Conservation (phyloP, 1,140 invertebrate species). For the Neuroterus valhalla region DNA sequence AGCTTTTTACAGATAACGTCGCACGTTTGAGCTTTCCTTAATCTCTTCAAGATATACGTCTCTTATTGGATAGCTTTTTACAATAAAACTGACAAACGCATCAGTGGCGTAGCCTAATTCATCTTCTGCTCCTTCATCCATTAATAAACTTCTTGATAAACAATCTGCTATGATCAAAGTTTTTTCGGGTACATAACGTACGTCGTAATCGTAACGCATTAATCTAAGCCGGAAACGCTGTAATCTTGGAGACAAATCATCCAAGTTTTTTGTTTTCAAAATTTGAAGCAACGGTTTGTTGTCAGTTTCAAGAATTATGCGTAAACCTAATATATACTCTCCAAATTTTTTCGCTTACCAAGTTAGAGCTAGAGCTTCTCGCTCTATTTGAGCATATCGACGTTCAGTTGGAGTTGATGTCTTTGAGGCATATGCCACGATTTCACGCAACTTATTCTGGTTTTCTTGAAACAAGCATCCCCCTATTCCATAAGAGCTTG, state of each 20-base stretch:
- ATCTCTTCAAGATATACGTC: conserved; percentile 45
- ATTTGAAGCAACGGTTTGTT: conserved; percentile 59
- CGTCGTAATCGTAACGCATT: conserved; percentile 58
- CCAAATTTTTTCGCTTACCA: conserved; percentile 61
- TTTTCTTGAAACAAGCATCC: conserved; percentile 41
- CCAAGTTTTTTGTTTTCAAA: conserved; percentile 53
- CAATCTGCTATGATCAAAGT: conserved; percentile 59
- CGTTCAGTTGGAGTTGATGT: conserved; percentile 42
- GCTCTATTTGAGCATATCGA: conserved; percentile 68
- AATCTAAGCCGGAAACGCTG: conserved; percentile 63
- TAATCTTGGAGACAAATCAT: conserved; percentile 60
- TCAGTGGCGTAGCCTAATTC: conserved; percentile 41
- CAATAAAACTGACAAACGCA: conserved; percentile 37
- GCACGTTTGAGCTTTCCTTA: conserved; percentile 40
- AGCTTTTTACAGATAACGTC: conserved; percentile 43
- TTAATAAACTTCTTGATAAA: conserved; percentile 51
- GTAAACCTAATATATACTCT: conserved; percentile 48
- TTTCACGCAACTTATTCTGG: conserved; percentile 38
- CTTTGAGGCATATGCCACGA: conserved; percentile 40
- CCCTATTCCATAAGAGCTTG: conserved; percentile 46
- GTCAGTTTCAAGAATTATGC: conserved; percentile 56
- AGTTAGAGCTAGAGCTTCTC: conserved; percentile 63
- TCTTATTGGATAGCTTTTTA: conserved; percentile 37
- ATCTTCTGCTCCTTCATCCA: conserved; percentile 1
- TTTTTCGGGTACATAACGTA: conserved; percentile 59